Conservation (phyloP, 1,140 invertebrate genomes). For the Belonocnema kinseyi region DNA sequence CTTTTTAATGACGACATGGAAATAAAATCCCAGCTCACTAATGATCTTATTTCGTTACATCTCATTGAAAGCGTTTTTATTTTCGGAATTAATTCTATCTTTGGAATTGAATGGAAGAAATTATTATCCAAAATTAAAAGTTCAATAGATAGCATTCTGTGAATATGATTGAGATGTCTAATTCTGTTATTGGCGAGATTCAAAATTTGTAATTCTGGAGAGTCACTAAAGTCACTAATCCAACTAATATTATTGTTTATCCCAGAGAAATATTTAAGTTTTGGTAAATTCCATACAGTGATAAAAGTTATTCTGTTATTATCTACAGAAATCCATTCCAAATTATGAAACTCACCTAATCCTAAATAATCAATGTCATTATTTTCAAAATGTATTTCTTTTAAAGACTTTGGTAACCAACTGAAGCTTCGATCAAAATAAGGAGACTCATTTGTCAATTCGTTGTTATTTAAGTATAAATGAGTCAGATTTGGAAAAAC, state of each 20-base stretch:
- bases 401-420: slow-evolving; percentile 1
- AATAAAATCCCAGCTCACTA: background rate
- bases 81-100: background rate
- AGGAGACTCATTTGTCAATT: slow-evolving; percentile 16
- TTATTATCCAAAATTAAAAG: background rate
- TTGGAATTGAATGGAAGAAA: slow-evolving; percentile 11
- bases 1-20: background rate
- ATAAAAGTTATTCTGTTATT: background rate
- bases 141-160: background rate
- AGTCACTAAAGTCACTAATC: slow-evolving; percentile 13
- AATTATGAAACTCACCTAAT: background rate
- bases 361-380: slow-evolving; percentile 5
- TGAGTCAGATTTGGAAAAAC: slow-evolving; percentile 8
- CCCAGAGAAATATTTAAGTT: background rate
- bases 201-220: background rate
- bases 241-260: background rate
- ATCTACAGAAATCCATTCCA: background rate
- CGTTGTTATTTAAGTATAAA: background rate
- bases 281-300: background rate
- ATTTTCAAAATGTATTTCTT: slow-evolving; percentile 2
- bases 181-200: background rate
- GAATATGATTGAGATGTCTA: background rate
- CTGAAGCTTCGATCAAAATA: slow-evolving; percentile 4
- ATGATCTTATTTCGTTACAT: background rate
- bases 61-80: background rate